A percentile compares a stretch with the other conserved stretches of the same genome.
phyloP scores from a whole-genome alignment of 2,797 vertebrate species.

The Arctocebus calabarensis region DNA sequence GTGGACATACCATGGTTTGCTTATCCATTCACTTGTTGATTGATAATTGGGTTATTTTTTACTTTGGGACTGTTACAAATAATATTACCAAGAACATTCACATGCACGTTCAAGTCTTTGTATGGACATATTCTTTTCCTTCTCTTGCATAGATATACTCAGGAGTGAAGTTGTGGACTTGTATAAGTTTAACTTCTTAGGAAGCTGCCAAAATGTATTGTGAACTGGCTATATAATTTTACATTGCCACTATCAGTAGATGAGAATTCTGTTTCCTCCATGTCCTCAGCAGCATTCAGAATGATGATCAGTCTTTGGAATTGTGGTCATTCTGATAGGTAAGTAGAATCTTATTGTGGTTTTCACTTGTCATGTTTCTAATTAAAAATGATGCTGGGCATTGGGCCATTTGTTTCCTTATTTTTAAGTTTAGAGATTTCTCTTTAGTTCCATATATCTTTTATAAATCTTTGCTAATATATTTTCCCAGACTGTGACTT shows the following conservation, averaged over 20 bases:
- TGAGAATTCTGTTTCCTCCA: not conserved
- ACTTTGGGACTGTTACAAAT: no score
- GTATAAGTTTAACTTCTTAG: not conserved
- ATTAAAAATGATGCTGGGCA: not conserved
- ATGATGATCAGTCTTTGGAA: not conserved
- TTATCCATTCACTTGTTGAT: no score
- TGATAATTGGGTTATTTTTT: no score
- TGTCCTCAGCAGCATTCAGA: no score
- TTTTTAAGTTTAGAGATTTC: slow-evolving; percentile 11
- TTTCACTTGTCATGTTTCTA: slow-evolving; percentile 23
- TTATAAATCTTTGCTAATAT: not conserved
- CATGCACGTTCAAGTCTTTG: not conserved
- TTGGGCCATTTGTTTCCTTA: not conserved
- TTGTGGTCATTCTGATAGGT: not conserved
- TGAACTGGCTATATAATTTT: not conserved
- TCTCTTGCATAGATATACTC: not conserved
- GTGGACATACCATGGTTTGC: no score
- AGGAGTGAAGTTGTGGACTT: not conserved
- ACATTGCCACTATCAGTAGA: not conserved
- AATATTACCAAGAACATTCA: no score
- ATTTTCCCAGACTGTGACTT: not conserved
- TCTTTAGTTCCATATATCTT: not conserved
- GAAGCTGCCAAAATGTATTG: not conserved
- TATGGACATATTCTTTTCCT: not conserved
- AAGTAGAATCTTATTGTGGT: not conserved